Evolutionary conservation across 2,888 invertebrate species (phyloP).

Genomic region (Bimastos eiseni): DNA sequence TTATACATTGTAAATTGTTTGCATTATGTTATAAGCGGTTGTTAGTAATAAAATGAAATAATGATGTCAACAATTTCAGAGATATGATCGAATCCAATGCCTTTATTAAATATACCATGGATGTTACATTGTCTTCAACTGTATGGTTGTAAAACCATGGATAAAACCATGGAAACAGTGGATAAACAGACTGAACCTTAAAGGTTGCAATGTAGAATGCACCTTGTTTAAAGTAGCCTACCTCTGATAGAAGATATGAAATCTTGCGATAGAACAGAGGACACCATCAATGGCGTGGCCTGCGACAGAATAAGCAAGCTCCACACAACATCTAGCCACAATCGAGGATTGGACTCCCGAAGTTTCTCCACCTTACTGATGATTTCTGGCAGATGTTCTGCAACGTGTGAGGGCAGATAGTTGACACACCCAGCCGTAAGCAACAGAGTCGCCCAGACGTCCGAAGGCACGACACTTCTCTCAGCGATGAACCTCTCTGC

Average conservation of each 20-base stretch:
- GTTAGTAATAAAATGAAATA: not conserved
- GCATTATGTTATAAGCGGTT: not conserved
- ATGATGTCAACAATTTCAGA: not conserved
- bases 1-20: not conserved
- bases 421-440: slow-evolving; percentile 16
- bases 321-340: not conserved
- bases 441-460: not conserved
- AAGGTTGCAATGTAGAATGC: not conserved
- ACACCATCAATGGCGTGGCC: not conserved
- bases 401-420: not conserved
- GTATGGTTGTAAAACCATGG: too few relatives aligned
- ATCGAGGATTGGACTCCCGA: slow-evolving; percentile 8
- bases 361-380: not conserved
- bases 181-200: not conserved
- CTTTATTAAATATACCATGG: not conserved
- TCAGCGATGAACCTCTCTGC: not conserved
- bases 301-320: not conserved
- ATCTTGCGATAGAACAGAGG: not conserved
- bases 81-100: not conserved
- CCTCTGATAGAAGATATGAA: not conserved
- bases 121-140: not conserved
- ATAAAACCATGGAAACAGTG: too few relatives aligned
- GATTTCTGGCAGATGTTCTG: not conserved
- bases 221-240: slow-evolving; percentile 8
- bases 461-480: not conserved